Percentiles rank a stretch among this genome's conserved stretches.
Evolutionary conservation across 2,113 vertebrate species (phyloP).

Genomic region (Melanocharis versteri): DNA sequence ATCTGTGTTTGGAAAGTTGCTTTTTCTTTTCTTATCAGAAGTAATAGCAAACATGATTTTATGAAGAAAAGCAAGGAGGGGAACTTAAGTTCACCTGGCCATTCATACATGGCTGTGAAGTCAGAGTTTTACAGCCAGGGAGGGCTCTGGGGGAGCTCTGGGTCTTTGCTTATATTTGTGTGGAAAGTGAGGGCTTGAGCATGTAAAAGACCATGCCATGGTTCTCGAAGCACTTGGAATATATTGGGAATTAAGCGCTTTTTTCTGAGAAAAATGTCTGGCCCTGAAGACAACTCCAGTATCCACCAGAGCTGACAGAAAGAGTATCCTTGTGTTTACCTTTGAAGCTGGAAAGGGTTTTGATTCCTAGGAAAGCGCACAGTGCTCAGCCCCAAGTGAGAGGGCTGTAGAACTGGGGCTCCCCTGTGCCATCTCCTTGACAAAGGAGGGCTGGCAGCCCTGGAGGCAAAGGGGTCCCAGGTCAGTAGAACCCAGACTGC

Average conservation of each 20-base stretch:
- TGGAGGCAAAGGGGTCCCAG: background rate
- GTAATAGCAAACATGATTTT: background rate
- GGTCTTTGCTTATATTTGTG: background rate
- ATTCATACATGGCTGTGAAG: background rate
- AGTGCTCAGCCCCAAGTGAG: background rate
- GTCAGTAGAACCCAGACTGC: background rate
- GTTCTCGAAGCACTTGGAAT: background rate
- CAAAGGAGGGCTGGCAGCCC: background rate
- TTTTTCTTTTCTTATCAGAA: background rate
- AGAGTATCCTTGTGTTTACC: background rate
- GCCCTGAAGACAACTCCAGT: background rate
- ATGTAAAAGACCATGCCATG: background rate
- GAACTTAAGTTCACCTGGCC: background rate
- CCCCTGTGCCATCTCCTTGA: accelerated
- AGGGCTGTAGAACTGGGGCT: accelerated
- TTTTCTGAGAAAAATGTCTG: background rate
- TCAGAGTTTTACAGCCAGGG: background rate
- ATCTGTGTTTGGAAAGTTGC: background rate
- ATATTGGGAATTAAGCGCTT: accelerated
- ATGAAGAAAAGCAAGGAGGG: background rate
- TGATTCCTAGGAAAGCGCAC: background rate
- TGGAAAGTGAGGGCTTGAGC: background rate
- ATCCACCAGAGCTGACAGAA: background rate
- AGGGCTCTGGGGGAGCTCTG: background rate
- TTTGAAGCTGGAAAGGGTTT: background rate